Percentiles rank a stretch among this genome's conserved stretches.
These are phyloP conservation scores for Gymnocephalus cernua DNA, from an alignment of 2,113 vertebrate genomes.

Conservation along the genomic window DNA sequence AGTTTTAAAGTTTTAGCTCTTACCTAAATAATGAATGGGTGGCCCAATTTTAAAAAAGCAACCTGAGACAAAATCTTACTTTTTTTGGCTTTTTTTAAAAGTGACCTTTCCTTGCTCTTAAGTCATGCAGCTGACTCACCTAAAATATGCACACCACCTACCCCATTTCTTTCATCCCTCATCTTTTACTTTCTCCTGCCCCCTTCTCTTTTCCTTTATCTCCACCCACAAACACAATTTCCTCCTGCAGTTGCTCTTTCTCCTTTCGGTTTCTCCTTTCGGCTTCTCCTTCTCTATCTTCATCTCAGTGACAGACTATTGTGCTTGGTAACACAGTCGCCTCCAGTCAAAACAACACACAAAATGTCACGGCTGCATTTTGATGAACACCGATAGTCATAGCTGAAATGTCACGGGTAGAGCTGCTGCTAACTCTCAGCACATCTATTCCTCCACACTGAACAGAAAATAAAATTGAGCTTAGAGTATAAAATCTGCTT, in stretches of 20 bases:
- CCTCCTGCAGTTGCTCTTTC: neutral
- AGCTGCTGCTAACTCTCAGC: constrained; percentile 19
- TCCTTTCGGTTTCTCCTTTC: neutral
- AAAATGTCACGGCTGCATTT: constrained; percentile 28
- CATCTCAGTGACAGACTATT: constrained; percentile 11
- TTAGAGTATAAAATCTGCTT: neutral
- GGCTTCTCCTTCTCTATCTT: neutral
- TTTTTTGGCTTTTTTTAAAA: neutral
- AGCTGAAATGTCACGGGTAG: constrained; percentile 51
- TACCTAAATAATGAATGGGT: constrained; percentile 59
- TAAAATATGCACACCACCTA: neutral
- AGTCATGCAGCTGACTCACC: neutral
- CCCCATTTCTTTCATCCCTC: neutral
- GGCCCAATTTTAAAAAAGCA: constrained; percentile 27
- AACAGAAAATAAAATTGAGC: constrained; percentile 7
- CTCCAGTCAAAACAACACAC: constrained; percentile 56
- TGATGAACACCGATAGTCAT: constrained; percentile 50
- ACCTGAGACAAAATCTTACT: constrained; percentile 4
- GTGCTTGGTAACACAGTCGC: constrained; percentile 5
- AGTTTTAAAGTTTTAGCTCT: constrained; percentile 50
- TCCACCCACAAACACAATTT: neutral
- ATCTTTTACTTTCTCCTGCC: neutral
- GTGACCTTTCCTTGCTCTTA: neutral
- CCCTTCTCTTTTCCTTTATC: neutral
- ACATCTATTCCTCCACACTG: constrained; percentile 16